A percentile compares a stretch with the other conserved stretches of the same genome.
Evolutionary conservation across 2,113 vertebrate genomes (phyloP).

Genomic region (Fregetta grallaria): DNA sequence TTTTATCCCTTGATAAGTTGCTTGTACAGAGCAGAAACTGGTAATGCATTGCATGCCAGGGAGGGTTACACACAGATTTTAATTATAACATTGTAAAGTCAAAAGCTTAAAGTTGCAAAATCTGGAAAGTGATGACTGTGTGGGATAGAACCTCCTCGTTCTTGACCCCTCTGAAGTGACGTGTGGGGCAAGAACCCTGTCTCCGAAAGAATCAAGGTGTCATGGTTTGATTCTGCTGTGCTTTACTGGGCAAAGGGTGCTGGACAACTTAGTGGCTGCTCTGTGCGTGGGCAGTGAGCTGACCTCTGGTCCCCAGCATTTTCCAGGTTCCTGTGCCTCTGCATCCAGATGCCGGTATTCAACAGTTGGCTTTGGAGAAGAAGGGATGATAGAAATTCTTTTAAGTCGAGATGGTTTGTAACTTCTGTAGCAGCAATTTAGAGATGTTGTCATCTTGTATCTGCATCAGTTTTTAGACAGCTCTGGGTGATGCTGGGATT

Average conservation of each 20-base stretch:
- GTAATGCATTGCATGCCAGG: not conserved
- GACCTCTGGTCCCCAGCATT: not conserved
- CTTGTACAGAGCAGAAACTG: not conserved
- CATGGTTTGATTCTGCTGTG: not conserved
- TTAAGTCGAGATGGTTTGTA: not conserved
- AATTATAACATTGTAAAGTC: not conserved
- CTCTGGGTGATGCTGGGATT: not conserved
- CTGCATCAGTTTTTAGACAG: not conserved
- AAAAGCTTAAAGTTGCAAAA: not conserved
- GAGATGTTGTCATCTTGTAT: not conserved
- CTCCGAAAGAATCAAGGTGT: not conserved
- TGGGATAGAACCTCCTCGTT: not conserved
- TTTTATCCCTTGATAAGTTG: not conserved
- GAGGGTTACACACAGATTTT: not conserved
- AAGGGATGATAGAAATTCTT: not conserved
- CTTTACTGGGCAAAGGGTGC: not conserved
- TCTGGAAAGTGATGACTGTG: not conserved
- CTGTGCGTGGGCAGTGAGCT: not conserved
- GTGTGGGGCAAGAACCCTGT: not conserved
- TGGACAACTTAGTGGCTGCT: not conserved
- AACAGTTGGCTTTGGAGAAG: not conserved
- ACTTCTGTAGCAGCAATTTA: not conserved
- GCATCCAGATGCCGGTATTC: not conserved
- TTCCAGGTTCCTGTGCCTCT: not conserved
- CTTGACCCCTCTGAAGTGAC: not conserved